Evolutionary conservation across 2,113 vertebrate species (phyloP).

Genomic region (Carettochelys insculpta): DNA sequence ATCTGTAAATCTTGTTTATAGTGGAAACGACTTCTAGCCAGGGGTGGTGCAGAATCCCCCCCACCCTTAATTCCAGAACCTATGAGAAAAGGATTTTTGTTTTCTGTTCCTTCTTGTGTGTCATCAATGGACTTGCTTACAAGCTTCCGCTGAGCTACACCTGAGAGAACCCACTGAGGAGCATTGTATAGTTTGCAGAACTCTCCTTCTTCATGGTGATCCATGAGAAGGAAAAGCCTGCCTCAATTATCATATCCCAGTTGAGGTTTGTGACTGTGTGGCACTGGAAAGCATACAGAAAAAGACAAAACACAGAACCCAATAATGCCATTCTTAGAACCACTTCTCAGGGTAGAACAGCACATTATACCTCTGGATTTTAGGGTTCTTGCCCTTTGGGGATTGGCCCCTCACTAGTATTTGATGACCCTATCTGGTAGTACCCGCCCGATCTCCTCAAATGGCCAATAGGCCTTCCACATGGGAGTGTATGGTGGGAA

Average conservation of each 20-base stretch:
- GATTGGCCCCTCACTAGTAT: not conserved
- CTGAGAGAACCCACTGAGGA: not conserved
- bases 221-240: not conserved
- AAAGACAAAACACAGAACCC: accelerated
- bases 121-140: not conserved
- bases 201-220: not conserved
- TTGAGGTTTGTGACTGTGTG: not conserved
- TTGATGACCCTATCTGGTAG: not conserved
- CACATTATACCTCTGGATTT: not conserved
- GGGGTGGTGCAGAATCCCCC: no score
- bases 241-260: not conserved
- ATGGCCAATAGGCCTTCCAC: not conserved
- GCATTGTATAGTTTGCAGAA: not conserved
- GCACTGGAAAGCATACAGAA: not conserved
- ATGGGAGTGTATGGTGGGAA: not conserved
- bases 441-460: not conserved
- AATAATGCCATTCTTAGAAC: not conserved
- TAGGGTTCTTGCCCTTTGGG: not conserved
- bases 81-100: not conserved
- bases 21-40: no score
- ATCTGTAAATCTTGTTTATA: no score
- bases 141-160: not conserved
- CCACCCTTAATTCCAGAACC: no score
- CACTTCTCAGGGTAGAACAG: not conserved
- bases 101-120: not conserved